phyloP scores from a whole-genome alignment of 2,888 invertebrate genomes.

The Ophion slaviceki region DNA sequence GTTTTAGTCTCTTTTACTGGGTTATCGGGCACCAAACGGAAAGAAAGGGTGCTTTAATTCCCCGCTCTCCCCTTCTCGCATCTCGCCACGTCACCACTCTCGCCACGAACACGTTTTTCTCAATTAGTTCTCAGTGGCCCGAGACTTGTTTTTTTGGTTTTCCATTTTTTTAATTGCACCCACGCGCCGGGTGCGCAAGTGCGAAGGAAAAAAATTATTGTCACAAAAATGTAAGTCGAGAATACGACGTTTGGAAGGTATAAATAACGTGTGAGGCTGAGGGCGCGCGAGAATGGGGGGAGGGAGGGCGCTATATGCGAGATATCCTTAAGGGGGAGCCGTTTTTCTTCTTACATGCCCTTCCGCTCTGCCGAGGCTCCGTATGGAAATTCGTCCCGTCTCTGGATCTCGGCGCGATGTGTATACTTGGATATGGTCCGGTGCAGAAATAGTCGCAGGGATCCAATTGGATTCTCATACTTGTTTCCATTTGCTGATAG shows the following conservation, averaged over 20 bases:
- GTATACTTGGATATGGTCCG: too few species aligned
- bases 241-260: slow-evolving; percentile 56
- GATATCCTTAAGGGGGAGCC: slow-evolving; percentile 41
- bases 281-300: slow-evolving; percentile 22
- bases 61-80: background rate
- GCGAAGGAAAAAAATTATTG: slow-evolving; percentile 70
- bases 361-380: slow-evolving; percentile 19
- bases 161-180: background rate
- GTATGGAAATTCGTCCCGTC: slow-evolving; percentile 1
- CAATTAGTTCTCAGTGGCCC: slow-evolving; percentile 38
- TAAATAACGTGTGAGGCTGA: slow-evolving; percentile 72
- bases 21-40: background rate
- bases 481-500: too few species aligned
- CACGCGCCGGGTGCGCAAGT: slow-evolving; percentile 13
- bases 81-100: background rate
- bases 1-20: too few species aligned
- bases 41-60: slow-evolving; percentile 21
- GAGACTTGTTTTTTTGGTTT: background rate
- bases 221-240: slow-evolving; percentile 77
- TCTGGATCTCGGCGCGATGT: background rate
- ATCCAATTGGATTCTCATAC: too few species aligned
- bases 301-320: slow-evolving; percentile 71
- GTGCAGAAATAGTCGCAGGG: too few species aligned
- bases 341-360: slow-evolving; percentile 57
- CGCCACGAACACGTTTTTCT: slow-evolving; percentile 16